Conservation (phyloP, 2,888 invertebrate genomes). For the Tribolium freemani region DNA sequence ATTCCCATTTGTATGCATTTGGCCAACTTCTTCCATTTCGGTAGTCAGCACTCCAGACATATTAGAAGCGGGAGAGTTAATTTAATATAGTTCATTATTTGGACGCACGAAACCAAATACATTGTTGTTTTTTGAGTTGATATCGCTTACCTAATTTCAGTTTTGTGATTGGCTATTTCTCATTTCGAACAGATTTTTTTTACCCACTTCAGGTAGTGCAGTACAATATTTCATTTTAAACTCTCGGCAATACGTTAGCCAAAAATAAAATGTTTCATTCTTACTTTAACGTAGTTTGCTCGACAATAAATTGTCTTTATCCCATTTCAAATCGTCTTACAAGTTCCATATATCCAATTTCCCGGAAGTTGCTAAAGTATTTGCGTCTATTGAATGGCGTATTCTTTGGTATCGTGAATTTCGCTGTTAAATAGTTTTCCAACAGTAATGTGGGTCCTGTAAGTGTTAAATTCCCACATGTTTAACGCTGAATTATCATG, state of each 20-base stretch:
- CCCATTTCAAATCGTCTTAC: neutral
- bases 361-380: neutral
- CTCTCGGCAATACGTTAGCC: neutral
- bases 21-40: neutral
- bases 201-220: no score
- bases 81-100: no score
- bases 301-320: neutral
- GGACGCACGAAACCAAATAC: no score
- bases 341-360: neutral
- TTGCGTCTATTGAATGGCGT: neutral
- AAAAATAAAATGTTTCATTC: neutral
- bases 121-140: no score
- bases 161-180: no score
- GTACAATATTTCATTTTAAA: neutral
- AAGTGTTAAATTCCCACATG: neutral
- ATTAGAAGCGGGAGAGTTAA: no score
- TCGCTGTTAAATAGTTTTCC: neutral
- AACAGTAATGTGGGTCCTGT: no score
- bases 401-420: neutral
- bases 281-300: neutral
- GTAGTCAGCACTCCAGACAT: neutral
- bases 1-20: slow-evolving; percentile 8
- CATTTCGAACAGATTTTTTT: no score
- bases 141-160: no score
- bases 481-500: slow-evolving; percentile 21